Conservation (phyloP, 2,113 vertebrate species). For the Oryzias curvinotus region DNA sequence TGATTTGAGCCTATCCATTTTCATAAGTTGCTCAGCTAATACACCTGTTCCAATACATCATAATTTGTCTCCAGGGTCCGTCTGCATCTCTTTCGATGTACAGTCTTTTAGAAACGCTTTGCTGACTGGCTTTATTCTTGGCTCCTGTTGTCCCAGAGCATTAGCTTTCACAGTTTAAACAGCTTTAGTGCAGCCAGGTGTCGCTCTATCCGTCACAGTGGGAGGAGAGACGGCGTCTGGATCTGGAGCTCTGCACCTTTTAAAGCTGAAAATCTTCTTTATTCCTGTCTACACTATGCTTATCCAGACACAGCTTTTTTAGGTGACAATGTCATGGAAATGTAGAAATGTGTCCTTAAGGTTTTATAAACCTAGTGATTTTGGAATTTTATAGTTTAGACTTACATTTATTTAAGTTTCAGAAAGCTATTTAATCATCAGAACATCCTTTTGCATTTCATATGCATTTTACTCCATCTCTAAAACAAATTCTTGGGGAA, state of each 20-base stretch:
- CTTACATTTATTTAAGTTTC: slow-evolving; percentile 34
- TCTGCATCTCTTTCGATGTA: slow-evolving; percentile 15
- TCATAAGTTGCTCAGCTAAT: slow-evolving; percentile 31
- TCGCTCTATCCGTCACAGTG: slow-evolving; percentile 46
- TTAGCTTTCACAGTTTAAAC: slow-evolving; percentile 63
- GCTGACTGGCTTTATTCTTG: slow-evolving; percentile 51
- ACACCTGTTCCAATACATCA: slow-evolving; percentile 57
- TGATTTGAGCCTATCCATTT: slow-evolving; percentile 51
- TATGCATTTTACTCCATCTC: too few species aligned
- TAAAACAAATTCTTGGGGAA: too few species aligned
- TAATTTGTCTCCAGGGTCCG: slow-evolving; percentile 48
- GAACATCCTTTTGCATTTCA: neutral
- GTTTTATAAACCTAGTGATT: slow-evolving; percentile 21
- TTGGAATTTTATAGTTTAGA: slow-evolving; percentile 37
- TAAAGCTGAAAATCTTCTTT: slow-evolving; percentile 35
- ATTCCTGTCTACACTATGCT: slow-evolving; percentile 25
- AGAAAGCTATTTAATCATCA: slow-evolving; percentile 41
- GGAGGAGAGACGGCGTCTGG: slow-evolving; percentile 35
- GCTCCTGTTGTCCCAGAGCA: slow-evolving; percentile 58
- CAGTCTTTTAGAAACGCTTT: slow-evolving; percentile 43
- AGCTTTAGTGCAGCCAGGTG: slow-evolving; percentile 48
- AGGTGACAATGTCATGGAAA: slow-evolving; percentile 6
- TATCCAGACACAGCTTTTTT: slow-evolving; percentile 21
- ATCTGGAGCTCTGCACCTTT: slow-evolving; percentile 48
- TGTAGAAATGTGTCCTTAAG: neutral